Evolutionary conservation across 2,888 invertebrate genomes (phyloP).

Genomic region (Kuschelorhynchus macadamiae): DNA sequence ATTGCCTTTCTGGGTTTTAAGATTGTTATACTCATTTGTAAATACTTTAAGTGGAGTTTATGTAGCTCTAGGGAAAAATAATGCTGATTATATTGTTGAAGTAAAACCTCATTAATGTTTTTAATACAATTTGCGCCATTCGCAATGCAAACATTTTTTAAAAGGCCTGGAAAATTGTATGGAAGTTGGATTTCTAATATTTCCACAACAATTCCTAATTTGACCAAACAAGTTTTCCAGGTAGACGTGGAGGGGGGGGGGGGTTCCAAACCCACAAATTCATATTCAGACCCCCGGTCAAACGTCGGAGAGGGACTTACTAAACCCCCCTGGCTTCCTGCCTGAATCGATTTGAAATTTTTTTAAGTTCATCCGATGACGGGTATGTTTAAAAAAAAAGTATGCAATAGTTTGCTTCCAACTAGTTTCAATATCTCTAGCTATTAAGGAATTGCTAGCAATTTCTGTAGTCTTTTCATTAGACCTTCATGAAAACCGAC

Average conservation of each 20-base stretch:
- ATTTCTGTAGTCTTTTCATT: too few species aligned
- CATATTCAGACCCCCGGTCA: too few species aligned
- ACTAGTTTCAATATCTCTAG: constrained; percentile 9
- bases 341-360: too few species aligned
- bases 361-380: too few species aligned
- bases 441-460: constrained; percentile 4
- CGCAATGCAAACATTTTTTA: constrained; percentile 49
- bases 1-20: constrained; percentile 8
- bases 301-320: too few species aligned
- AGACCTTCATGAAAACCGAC: too few species aligned
- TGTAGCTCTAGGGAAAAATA: neutral
- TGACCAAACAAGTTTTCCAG: constrained; percentile 38
- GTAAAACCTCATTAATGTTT: constrained; percentile 46
- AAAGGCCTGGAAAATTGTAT: constrained; percentile 46
- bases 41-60: constrained; percentile 10
- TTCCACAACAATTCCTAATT: constrained; percentile 26
- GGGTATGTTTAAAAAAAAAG: neutral
- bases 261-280: too few species aligned
- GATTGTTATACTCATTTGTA: constrained; percentile 21
- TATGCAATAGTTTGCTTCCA: constrained; percentile 37
- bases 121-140: constrained; percentile 47
- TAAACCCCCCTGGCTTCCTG: too few species aligned
- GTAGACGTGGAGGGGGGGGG: constrained; percentile 29
- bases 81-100: neutral
- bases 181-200: constrained; percentile 48